Conservation (phyloP, 1,140 invertebrate species). For the Colletes latitarsis region DNA sequence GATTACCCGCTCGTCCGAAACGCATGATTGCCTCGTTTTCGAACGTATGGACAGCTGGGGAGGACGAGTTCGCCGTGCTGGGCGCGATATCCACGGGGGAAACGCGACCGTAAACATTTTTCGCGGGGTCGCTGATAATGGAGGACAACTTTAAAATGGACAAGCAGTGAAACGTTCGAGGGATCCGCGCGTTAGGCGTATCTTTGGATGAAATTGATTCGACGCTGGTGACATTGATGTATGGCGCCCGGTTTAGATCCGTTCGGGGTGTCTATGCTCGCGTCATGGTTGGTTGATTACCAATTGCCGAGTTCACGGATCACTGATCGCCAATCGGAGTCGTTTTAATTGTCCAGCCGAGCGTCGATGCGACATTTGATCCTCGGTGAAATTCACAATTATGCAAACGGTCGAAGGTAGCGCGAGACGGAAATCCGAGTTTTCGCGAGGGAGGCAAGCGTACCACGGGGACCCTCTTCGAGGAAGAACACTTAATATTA, state of each 20-base stretch:
- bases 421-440: conserved; percentile 11
- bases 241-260: no score
- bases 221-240: no score
- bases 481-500: conserved; percentile 66
- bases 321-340: no score
- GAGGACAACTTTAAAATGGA: not conserved
- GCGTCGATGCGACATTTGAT: no score
- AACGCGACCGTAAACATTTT: not conserved
- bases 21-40: conserved; percentile 21
- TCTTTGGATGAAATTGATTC: no score
- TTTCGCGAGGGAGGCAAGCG: conserved; percentile 19
- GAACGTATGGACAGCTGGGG: conserved; percentile 16
- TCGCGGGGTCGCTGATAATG: not conserved
- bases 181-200: not conserved
- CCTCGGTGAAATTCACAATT: conserved; percentile 10
- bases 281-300: no score
- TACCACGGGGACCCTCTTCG: conserved; percentile 21
- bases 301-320: no score
- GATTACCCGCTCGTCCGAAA: not conserved
- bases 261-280: no score
- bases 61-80: not conserved
- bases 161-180: not conserved
- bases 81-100: not conserved
- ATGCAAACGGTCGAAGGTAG: conserved; percentile 17
- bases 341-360: no score